Percentiles rank a stretch among this genome's conserved stretches.
phyloP scores from a whole-genome alignment of 2,888 invertebrate species.

The Parnassius mnemosyne region DNA sequence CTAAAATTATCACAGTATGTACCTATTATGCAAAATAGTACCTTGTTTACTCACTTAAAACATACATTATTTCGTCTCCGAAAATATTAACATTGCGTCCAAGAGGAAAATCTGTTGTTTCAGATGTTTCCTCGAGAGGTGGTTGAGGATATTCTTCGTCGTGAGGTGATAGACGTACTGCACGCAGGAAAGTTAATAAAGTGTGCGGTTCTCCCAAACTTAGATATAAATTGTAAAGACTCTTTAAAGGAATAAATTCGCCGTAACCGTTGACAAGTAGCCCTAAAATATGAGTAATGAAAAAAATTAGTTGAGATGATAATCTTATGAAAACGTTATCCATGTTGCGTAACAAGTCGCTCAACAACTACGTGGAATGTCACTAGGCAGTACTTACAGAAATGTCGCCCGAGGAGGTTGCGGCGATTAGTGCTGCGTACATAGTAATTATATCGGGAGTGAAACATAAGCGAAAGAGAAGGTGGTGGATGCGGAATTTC shows the following conservation, averaged over 20 bases:
- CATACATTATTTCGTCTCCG: slow-evolving; percentile 58
- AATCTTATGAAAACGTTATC: too few relatives aligned
- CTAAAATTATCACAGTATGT: not conserved
- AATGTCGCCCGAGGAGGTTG: too few relatives aligned
- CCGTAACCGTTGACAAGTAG: slow-evolving; percentile 54
- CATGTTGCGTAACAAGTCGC: too few relatives aligned
- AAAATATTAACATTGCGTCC: slow-evolving; percentile 61
- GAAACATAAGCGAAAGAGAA: too few relatives aligned
- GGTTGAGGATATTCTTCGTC: slow-evolving; percentile 39
- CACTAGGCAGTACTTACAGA: too few relatives aligned
- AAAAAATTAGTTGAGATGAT: not conserved
- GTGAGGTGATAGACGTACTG: slow-evolving; percentile 51
- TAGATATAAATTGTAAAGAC: slow-evolving; percentile 65
- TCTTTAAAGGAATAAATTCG: slow-evolving; percentile 63
- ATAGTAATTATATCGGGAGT: too few relatives aligned
- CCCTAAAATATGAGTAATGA: slow-evolving; percentile 39
- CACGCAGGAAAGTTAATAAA: slow-evolving; percentile 57
- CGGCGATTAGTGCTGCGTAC: too few relatives aligned
- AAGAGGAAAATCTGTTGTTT: slow-evolving; percentile 39
- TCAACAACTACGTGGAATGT: too few relatives aligned
- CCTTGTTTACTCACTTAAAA: slow-evolving; percentile 43
- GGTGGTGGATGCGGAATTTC: too few relatives aligned
- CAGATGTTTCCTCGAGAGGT: slow-evolving; percentile 41
- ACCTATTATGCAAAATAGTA: not conserved
- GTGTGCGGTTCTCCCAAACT: slow-evolving; percentile 72